Evolutionary conservation across 2,113 vertebrate species (phyloP).

Genomic region (Tricholaema leucomelas): DNA sequence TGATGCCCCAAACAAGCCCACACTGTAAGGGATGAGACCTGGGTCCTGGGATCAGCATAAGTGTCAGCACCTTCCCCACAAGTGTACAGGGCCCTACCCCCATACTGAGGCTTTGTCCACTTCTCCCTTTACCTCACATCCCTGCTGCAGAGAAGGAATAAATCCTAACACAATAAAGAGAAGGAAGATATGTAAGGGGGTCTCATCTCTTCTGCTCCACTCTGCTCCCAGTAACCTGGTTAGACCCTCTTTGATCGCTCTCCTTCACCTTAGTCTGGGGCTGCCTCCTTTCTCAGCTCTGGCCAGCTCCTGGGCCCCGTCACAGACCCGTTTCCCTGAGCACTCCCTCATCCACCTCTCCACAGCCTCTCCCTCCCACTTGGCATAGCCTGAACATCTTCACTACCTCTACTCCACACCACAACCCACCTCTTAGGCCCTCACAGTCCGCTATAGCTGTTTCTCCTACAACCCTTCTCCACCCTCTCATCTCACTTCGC

Average conservation of each 20-base stretch:
- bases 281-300: neutral
- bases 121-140: rapidly evolving
- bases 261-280: neutral
- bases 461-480: neutral
- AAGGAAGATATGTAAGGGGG: neutral
- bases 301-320: too few species aligned
- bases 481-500: too few species aligned
- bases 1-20: neutral
- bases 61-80: too few species aligned
- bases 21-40: rapidly evolving
- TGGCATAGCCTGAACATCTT: neutral
- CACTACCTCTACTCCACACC: too few species aligned
- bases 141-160: rapidly evolving
- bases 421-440: neutral
- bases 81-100: rapidly evolving
- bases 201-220: neutral
- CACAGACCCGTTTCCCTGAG: rapidly evolving
- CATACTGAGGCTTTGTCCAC: rapidly evolving
- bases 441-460: neutral
- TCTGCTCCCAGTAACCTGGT: neutral
- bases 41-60: rapidly evolving
- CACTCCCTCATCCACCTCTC: neutral
- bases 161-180: rapidly evolving
- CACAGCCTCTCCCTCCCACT: too few species aligned
- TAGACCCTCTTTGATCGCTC: neutral